Evolutionary conservation across 1,140 invertebrate genomes (phyloP).

Genomic region (Maconellicoccus hirsutus): DNA sequence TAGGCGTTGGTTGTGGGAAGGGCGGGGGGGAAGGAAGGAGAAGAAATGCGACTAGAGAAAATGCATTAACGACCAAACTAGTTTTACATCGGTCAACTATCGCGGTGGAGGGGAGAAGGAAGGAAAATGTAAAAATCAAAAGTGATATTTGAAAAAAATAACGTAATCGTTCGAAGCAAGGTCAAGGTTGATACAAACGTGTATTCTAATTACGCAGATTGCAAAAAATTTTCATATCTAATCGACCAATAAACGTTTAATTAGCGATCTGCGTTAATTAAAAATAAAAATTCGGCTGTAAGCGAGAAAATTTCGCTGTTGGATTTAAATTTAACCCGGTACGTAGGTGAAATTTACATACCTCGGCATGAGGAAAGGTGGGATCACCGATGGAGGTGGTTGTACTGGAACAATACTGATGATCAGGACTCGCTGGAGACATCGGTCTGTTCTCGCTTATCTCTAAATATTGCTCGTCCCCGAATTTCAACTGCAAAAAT

Average conservation of each 20-base stretch:
- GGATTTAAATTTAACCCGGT: background rate
- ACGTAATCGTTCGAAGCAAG: background rate
- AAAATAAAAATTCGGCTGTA: background rate
- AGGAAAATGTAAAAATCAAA: background rate
- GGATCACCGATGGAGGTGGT: slow-evolving; percentile 59
- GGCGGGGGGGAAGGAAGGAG: no score
- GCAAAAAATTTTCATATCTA: slow-evolving; percentile 13
- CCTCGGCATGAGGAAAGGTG: slow-evolving; percentile 40
- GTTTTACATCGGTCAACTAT: no score
- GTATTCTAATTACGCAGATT: slow-evolving; percentile 17
- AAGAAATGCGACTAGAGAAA: no score
- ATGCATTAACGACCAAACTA: no score
- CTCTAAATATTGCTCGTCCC: slow-evolving; percentile 23
- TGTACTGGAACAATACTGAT: slow-evolving; percentile 66
- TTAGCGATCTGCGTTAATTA: slow-evolving; percentile 11
- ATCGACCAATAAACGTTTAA: slow-evolving; percentile 17
- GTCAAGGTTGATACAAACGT: slow-evolving; percentile 12
- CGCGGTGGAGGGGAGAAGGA: no score
- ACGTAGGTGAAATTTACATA: slow-evolving; percentile 28
- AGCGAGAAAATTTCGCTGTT: no score
- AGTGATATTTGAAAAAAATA: background rate
- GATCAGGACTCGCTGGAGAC: slow-evolving; percentile 57
- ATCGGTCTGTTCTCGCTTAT: slow-evolving; percentile 30
- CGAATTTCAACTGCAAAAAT: slow-evolving; percentile 27
- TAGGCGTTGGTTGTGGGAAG: background rate